Percentiles rank a stretch among this genome's conserved stretches.
Evolutionary conservation across 2,888 invertebrate species (phyloP).

Genomic region (Tetragonisca angustula): DNA sequence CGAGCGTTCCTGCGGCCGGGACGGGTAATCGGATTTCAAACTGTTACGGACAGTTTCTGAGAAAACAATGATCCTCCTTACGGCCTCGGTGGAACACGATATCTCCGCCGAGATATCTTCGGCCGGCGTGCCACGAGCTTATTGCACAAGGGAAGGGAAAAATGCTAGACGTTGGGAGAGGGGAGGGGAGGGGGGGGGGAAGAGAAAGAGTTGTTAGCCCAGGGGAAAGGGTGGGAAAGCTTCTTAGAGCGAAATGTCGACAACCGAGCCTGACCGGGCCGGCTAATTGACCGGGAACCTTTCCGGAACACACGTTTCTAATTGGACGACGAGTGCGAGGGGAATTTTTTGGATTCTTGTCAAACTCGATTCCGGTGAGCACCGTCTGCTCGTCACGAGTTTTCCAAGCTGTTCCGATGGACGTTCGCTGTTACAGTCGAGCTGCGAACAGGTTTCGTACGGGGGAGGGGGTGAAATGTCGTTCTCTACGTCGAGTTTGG

Average conservation of each 20-base stretch:
- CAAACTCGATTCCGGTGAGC: too few species aligned
- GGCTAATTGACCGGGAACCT: slow-evolving; percentile 29
- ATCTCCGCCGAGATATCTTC: slow-evolving; percentile 25
- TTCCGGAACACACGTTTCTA: slow-evolving; percentile 23
- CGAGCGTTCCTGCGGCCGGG: slow-evolving; percentile 62
- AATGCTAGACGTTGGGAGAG: neutral
- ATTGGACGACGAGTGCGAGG: neutral
- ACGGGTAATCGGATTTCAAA: slow-evolving; percentile 73
- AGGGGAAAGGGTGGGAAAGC: slow-evolving; percentile 6
- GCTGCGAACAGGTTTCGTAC: too few species aligned
- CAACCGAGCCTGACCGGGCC: neutral
- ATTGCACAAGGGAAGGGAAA: slow-evolving; percentile 18
- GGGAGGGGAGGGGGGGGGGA: too few species aligned
- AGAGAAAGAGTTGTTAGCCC: slow-evolving; percentile 5
- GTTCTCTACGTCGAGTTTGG: too few species aligned
- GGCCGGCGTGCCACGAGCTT: slow-evolving; percentile 15
- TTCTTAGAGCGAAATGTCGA: slow-evolving; percentile 34
- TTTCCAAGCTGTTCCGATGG: too few species aligned
- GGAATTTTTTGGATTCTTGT: neutral
- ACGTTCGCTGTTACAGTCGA: too few species aligned
- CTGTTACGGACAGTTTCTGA: slow-evolving; percentile 63
- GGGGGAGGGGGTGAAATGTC: too few species aligned
- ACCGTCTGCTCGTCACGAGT: too few species aligned
- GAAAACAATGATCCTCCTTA: slow-evolving; percentile 67
- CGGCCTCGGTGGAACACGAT: slow-evolving; percentile 22